Base-by-base conservation (phyloP, 2,113 vertebrate genomes). In the Neolamprologus caudopunctatus region DNA sequence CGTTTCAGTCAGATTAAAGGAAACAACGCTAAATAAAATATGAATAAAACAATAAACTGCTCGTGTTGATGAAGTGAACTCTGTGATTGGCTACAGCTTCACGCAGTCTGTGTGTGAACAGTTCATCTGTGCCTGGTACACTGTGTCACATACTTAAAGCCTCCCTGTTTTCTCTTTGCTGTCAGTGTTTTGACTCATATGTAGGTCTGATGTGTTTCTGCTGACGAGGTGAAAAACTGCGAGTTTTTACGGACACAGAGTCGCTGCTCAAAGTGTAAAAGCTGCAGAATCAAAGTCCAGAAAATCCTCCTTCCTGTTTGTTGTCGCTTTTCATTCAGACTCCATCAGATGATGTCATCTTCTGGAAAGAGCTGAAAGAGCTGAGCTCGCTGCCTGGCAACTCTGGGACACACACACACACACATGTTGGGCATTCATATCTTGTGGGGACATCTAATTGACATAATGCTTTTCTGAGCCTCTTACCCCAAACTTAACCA, bases 301-400 rank as follows among this genome's bases (percentile, higher is more conserved):
- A 78, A 75, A 85, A 51, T 26, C 82, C 68, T 84, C 21, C 50
- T 58, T 86, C 68, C 75, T 92, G 61, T 50, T 71, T 82, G 88
- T 83, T 42, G 37, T 53, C 19, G 35, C 11, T 10, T 78, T 45
- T 53, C 85, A 85, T 92, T 93, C 85, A 93, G 40, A 21, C 81
- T 86, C 87, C 81, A 68, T 26, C 68, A 58, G 84, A 94, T 96
- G 94, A 96, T 88, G 92, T 95, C 93, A 95, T 91, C 91, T 88
- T 94, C 91, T 93, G 90, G 86, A 91, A 92, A 50, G 83, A 84
- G 89, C 83, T 90, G 84, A 93, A 92, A 90, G 84, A 89, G 93
- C 90, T 87, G 90, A 92, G 92, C 82, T 91, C 66, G 87, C 89
- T 94, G 91, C 93, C 84, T 95, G 84, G 93, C 92, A 95, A 94